Base-by-base conservation (phyloP, 2,797 vertebrate species). In the Meda fulgida region DNA sequence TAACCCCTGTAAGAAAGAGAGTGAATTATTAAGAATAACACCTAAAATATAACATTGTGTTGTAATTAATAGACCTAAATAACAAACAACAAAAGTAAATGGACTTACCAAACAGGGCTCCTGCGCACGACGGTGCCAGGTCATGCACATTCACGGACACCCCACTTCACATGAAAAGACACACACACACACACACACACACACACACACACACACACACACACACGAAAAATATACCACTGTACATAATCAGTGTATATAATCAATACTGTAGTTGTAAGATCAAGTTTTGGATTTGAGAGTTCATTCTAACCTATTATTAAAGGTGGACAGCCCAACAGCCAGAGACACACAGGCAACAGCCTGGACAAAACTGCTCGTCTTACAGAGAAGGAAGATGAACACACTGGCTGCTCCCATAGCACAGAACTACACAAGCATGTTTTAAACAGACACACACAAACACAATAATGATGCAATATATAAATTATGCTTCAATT, bases 141-240 rank as follows among this genome's bases (percentile, higher is more conserved):
- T 99, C 97, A 85, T 99, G 97, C 0, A 99, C 96, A 0, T 99
- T 98, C 2, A 98, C 95, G 1, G 96, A 93, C 36, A 96, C 95
- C 3, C 98, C 97, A 8, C 97, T 99, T 90, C 84, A 85, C 53
- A 87, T 66, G 36, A 23, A 89, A 67, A 91, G 36, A 92, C 65
- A 26, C n/a, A 75, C 53, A 86, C 29, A 26, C 14, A 18, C 60
- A 31, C 2, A n/a, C n/a, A n/a, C n/a, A n/a, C n/a, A n/a, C n/a
- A n/a, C n/a, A n/a, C n/a, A n/a, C n/a, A n/a, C n/a, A n/a, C n/a
- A n/a, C n/a, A 92, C 65, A 26, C n/a, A 75, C 53, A 86, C 29
- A 26, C 14, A 18, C 60, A 31, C 2, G 3, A 18, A 65, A 6
- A 7, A 63, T 63, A 31, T 63, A 29, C 14, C 26, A 16, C 26